Evolutionary conservation across 2,113 vertebrate genomes (phyloP).

Genomic region (Neolamprologus fasciatus): DNA sequence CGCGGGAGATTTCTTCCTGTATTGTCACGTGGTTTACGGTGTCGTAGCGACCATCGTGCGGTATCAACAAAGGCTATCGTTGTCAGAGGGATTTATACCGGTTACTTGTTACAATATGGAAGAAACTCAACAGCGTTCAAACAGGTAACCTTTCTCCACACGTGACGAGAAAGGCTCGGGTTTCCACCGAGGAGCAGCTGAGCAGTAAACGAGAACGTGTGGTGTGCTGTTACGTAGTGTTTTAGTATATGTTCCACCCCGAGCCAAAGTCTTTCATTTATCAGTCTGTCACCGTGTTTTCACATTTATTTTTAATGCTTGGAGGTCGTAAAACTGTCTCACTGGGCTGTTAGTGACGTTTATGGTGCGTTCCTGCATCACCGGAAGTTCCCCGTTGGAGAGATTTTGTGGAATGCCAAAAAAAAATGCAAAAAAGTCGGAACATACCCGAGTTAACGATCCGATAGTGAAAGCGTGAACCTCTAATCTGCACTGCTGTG

Average conservation of each 20-base stretch:
- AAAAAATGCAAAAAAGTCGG: background rate
- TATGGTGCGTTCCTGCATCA: background rate
- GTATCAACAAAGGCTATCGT: fast-evolving
- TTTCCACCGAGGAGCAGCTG: background rate
- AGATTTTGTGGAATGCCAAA: background rate
- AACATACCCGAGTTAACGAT: background rate
- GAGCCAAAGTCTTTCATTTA: background rate
- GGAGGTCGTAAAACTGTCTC: background rate
- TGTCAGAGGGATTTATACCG: background rate
- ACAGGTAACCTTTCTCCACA: background rate
- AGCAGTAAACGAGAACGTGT: fast-evolving
- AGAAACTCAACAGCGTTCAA: background rate
- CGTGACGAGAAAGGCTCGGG: background rate
- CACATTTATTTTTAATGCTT: background rate
- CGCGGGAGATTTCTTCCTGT: conserved; percentile 9
- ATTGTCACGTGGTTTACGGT: background rate
- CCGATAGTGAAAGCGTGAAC: fast-evolving
- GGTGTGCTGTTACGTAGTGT: background rate
- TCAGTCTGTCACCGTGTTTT: background rate
- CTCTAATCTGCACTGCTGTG: background rate
- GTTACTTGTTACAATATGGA: background rate
- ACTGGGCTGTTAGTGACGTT: background rate
- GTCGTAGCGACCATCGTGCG: background rate
- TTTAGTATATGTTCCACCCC: fast-evolving
- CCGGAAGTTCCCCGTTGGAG: background rate